Base-by-base conservation (phyloP, 1,140 invertebrate species). In the Galleria mellonella region DNA sequence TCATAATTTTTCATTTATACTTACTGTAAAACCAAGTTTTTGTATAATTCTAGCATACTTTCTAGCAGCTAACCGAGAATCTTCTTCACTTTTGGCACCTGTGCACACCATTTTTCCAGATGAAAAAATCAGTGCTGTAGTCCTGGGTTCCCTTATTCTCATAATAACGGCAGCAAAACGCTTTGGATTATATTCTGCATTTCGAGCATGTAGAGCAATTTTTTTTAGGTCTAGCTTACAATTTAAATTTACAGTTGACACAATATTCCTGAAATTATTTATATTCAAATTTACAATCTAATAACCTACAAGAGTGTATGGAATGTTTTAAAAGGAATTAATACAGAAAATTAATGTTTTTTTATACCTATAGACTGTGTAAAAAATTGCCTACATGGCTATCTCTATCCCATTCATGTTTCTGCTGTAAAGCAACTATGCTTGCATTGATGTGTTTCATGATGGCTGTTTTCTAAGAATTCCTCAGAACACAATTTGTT, bases 51-150 rank as follows among this genome's bases (percentile, higher is more conserved):
- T 90, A 11, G 98, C 98, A 89, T 99, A 99, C 87, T 99, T 99
- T 69, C 98, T 90, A 1, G 98, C 98, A 40, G 98, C 98, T 49
- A 99, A 86, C 61, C 97, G 89, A 0, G 97, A 99, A 73, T 97
- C 94, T 69, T 99, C 97, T 89, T 99, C 98, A 89, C 97, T 99
- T 88, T 99, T 99, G 0, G 98, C 98, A 11, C 98, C 98, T 0
- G 98, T 99, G 79, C 98, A 99, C 0, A 99, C 98, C 98, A 99
- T 99, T 91, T 99, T 99, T 0, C 98, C 98, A 31, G 98, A 99
- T 67, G 97, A 98, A 74, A 99, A 99, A 58, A 99, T 99, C 8
- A 99, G 86, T 9, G 98, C 98, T 13, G 98, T 99, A 1, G 98
- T 99, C 59, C 98, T 88, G 0, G 98, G 98, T 76, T 99, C 97